These are phyloP conservation scores for Brachynemurus nebulosus DNA, from an alignment of 2,888 invertebrate genomes.

Conservation along the genomic window DNA sequence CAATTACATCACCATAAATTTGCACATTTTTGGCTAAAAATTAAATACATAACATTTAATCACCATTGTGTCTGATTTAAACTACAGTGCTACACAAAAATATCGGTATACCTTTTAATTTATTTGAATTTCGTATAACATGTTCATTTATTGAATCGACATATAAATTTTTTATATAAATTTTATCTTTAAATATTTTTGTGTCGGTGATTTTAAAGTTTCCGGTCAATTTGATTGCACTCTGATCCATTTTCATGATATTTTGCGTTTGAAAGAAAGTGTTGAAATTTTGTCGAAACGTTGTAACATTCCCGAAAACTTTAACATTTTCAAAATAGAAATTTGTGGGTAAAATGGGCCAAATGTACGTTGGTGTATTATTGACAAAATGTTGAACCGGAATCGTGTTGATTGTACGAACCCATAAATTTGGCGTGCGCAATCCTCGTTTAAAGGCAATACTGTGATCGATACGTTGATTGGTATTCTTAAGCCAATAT, in stretches of 20 bases:
- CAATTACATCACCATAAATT: background rate
- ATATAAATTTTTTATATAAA: background rate
- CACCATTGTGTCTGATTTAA: no score
- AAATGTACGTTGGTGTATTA: background rate
- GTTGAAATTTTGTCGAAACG: background rate
- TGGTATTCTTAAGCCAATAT: conserved; percentile 27
- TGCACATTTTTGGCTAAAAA: no score
- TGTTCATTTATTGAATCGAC: background rate
- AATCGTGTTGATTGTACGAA: background rate
- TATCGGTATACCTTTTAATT: background rate
- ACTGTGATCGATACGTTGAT: conserved; percentile 22
- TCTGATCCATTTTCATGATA: background rate
- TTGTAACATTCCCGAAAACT: background rate
- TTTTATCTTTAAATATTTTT: background rate
- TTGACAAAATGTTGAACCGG: background rate
- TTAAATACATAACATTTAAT: no score
- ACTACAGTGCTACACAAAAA: no score
- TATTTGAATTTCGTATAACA: background rate
- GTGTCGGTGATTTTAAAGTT: background rate
- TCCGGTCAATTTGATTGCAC: background rate
- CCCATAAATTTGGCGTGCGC: background rate
- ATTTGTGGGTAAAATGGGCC: conserved; percentile 5
- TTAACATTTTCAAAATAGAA: conserved; percentile 26
- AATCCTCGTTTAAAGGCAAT: background rate
- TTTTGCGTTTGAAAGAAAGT: background rate